Conservation (phyloP, 2,888 invertebrate genomes). For the Caenorhabditis wallacei region DNA sequence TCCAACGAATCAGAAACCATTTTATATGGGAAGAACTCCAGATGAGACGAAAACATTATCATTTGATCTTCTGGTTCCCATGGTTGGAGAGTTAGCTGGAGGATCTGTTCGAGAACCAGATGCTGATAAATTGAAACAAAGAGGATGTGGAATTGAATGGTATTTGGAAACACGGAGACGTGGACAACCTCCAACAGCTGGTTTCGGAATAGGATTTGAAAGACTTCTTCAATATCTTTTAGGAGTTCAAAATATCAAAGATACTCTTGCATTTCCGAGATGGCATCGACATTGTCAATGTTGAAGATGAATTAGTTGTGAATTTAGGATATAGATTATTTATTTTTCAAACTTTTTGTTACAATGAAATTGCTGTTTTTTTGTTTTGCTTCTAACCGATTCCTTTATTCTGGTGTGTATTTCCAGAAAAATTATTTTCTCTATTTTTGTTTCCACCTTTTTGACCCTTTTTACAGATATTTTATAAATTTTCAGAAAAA, state of each 20-base stretch:
- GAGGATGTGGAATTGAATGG: slow-evolving; percentile 70
- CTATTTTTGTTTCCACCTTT: not conserved
- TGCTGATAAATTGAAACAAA: slow-evolving; percentile 86
- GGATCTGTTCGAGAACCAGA: slow-evolving; percentile 94
- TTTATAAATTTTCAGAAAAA: not conserved
- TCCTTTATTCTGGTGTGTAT: slow-evolving; percentile 13
- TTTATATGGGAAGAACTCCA: slow-evolving; percentile 88
- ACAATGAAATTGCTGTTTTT: slow-evolving; percentile 9
- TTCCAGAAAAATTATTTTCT: not conserved
- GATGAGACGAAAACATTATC: slow-evolving; percentile 76
- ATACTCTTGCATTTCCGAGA: slow-evolving; percentile 95
- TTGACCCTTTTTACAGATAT: not conserved
- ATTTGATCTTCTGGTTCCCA: slow-evolving; percentile 92
- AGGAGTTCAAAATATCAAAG: slow-evolving; percentile 92
- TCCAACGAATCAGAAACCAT: slow-evolving; percentile 93
- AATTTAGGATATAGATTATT: slow-evolving; percentile 7
- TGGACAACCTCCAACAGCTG: slow-evolving; percentile 93
- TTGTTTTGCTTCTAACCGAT: not conserved
- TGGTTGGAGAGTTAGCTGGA: slow-evolving; percentile 95
- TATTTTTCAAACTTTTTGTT: slow-evolving; percentile 11
- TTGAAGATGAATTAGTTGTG: slow-evolving; percentile 27
- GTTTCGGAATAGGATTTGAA: slow-evolving; percentile 97
- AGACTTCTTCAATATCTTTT: slow-evolving; percentile 88
- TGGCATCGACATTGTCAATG: slow-evolving; percentile 87
- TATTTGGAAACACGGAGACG: slow-evolving; percentile 86